These are phyloP conservation scores for Gobio gobio DNA, from an alignment of 2,113 vertebrate genomes.

Conservation along the genomic window DNA sequence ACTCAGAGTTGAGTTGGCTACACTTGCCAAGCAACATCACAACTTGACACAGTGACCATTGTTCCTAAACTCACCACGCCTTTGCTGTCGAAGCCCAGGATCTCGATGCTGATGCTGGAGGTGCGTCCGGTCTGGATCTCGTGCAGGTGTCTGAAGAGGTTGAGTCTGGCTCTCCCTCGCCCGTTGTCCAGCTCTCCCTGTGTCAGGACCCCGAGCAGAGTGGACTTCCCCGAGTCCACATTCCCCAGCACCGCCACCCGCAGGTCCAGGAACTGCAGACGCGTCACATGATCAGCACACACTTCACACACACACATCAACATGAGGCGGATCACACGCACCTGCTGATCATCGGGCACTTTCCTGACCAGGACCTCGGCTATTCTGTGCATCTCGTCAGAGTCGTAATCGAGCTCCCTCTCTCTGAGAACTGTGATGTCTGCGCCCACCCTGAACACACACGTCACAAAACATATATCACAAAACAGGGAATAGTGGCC, in stretches of 20 bases:
- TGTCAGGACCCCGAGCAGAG: conserved; percentile 92
- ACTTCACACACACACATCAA: background rate
- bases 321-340: conserved; percentile 55
- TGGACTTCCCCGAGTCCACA: conserved; percentile 97
- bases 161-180: conserved; percentile 92
- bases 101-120: conserved; percentile 99
- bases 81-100: conserved; percentile 97
- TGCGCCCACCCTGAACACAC: conserved; percentile 87
- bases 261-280: conserved; percentile 90
- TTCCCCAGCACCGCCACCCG: conserved; percentile 96
- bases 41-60: background rate
- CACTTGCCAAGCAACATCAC: background rate
- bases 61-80: conserved; percentile 83
- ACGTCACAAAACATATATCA: background rate
- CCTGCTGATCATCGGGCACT: conserved; percentile 98
- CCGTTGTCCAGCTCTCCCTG: conserved; percentile 98
- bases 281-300: conserved; percentile 31
- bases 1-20: background rate
- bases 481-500: too few species aligned
- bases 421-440: conserved; percentile 94
- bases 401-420: conserved; percentile 90
- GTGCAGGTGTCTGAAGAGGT: conserved; percentile 97
- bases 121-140: conserved; percentile 98
- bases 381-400: conserved; percentile 86
- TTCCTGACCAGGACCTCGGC: conserved; percentile 96